Evolutionary conservation across 2,113 vertebrate species (phyloP).

Genomic region (Indri indri): DNA sequence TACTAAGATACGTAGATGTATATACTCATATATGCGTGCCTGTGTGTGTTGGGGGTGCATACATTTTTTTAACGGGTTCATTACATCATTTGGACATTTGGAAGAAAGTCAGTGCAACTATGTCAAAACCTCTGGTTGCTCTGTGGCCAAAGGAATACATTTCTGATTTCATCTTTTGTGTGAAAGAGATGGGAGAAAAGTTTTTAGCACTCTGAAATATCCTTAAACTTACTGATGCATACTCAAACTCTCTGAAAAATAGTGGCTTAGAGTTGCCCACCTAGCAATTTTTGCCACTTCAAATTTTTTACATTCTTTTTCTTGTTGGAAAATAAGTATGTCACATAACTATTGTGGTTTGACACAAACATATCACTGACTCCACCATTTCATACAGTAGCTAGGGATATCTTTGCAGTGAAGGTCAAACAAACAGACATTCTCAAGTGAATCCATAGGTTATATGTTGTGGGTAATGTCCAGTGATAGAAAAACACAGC

Average conservation of each 20-base stretch:
- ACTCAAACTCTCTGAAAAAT: slow-evolving; percentile 36
- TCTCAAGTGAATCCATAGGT: not conserved
- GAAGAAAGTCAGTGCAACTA: slow-evolving; percentile 64
- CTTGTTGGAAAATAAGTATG: slow-evolving; percentile 45
- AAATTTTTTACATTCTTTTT: slow-evolving; percentile 40
- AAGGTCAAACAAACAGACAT: not conserved
- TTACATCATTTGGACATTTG: slow-evolving; percentile 65
- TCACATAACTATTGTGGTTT: slow-evolving; percentile 21
- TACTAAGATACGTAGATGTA: not conserved
- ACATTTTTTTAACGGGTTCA: not conserved
- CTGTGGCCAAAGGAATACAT: slow-evolving; percentile 55
- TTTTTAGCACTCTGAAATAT: slow-evolving; percentile 62
- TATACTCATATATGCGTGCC: not conserved
- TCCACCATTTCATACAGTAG: not conserved
- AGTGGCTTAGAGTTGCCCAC: not conserved
- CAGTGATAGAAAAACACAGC: not conserved
- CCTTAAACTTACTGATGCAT: slow-evolving; percentile 27
- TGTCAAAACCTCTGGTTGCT: slow-evolving; percentile 51
- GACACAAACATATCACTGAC: not conserved
- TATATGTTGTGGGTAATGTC: not conserved
- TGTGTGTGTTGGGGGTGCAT: not conserved
- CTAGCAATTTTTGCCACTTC: slow-evolving; percentile 57
- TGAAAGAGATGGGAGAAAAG: slow-evolving; percentile 38
- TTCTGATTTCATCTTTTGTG: slow-evolving; percentile 63
- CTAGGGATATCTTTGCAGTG: not conserved